Conservation (phyloP, 1,140 invertebrate genomes). For the Anoplolepis gracilipes region DNA sequence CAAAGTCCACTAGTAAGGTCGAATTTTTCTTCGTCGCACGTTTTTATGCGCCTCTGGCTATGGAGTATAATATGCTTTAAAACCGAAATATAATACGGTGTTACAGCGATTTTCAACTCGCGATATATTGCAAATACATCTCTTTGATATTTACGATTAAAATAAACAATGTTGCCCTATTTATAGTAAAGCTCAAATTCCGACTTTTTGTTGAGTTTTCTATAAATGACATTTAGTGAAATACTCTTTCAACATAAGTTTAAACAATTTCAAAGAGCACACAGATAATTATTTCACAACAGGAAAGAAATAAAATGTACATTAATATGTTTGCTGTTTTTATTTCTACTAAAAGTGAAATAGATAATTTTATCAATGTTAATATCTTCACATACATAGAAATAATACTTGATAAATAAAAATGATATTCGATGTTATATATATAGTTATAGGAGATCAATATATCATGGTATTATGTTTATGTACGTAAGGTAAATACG, state of each 20-base stretch:
- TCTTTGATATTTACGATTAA: slow-evolving; percentile 19
- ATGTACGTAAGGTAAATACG: background rate
- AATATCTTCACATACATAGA: background rate
- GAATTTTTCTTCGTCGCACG: slow-evolving; percentile 41
- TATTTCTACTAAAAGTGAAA: background rate
- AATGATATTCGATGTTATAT: no score
- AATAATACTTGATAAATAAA: no score
- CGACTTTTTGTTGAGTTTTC: background rate
- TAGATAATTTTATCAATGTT: background rate
- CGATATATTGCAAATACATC: slow-evolving; percentile 27
- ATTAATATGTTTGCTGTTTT: background rate
- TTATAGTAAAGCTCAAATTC: background rate
- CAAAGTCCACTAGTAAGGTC: slow-evolving; percentile 37
- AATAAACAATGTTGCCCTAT: background rate
- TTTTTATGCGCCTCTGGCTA: slow-evolving; percentile 23
- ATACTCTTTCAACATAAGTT: background rate
- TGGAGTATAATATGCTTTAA: slow-evolving; percentile 21
- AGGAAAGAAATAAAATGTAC: background rate
- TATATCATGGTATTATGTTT: background rate
- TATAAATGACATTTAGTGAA: background rate
- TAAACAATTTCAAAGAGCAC: background rate
- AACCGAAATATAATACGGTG: background rate
- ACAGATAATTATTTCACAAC: background rate
- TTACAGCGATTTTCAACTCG: slow-evolving; percentile 9
- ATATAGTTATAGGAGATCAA: background rate